These are phyloP conservation scores for Rhynchotus rufescens DNA, from an alignment of 2,797 vertebrate species.

Conservation along the genomic window DNA sequence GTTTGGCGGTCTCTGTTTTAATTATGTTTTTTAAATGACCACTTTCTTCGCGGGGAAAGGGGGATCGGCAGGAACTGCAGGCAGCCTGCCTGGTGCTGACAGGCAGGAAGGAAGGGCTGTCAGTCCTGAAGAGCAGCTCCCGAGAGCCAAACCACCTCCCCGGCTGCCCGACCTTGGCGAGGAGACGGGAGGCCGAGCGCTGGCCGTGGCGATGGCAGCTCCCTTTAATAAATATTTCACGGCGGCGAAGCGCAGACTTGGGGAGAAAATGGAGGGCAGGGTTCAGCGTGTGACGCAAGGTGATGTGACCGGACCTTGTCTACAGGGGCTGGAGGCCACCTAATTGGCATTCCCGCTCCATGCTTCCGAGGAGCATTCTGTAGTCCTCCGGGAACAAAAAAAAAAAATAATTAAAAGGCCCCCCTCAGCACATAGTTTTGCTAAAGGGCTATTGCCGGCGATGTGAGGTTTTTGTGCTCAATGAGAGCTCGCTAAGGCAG, in stretches of 20 bases:
- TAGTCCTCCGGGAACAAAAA: constrained; percentile 58
- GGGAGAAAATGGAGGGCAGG: constrained; percentile 68
- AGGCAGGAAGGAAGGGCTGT: background rate
- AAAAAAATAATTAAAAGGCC: constrained; percentile 71
- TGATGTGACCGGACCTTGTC: constrained; percentile 72
- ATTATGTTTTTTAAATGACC: background rate
- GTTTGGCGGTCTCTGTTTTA: background rate
- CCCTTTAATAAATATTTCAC: constrained; percentile 71
- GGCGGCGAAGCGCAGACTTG: constrained; percentile 11
- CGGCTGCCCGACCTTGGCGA: constrained; percentile 44
- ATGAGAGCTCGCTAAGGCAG: constrained; percentile 33
- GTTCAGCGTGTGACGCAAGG: constrained; percentile 69
- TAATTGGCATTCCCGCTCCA: constrained; percentile 62
- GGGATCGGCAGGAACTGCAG: background rate
- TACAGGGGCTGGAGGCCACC: constrained; percentile 66
- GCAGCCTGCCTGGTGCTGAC: background rate
- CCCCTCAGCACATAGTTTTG: constrained; percentile 56
- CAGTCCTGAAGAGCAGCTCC: background rate
- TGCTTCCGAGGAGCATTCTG: constrained; percentile 38
- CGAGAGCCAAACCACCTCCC: constrained; percentile 28
- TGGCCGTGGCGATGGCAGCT: constrained; percentile 1
- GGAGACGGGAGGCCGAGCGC: constrained; percentile 45
- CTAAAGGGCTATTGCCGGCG: constrained; percentile 56
- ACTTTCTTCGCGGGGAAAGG: background rate
- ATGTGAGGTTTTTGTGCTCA: constrained; percentile 59